These are phyloP conservation scores for Siphamia tubifer DNA, from an alignment of 2,113 vertebrate species.

Conservation along the genomic window DNA sequence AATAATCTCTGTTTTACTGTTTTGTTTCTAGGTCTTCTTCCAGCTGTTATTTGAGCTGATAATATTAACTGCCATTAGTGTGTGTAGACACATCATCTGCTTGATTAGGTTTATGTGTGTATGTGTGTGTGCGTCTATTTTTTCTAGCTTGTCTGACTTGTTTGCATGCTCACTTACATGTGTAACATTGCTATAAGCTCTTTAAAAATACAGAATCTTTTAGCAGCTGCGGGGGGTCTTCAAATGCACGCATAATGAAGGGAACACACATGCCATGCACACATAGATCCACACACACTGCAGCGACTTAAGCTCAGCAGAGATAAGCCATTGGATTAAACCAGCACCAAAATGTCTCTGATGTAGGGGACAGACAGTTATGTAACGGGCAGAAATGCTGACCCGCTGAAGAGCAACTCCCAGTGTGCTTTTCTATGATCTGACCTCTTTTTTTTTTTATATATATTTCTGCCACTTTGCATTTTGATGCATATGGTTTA, in stretches of 20 bases:
- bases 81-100: background rate
- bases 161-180: conserved; percentile 8
- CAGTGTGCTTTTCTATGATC: background rate
- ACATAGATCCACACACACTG: background rate
- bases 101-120: background rate
- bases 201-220: conserved; percentile 33
- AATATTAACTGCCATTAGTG: background rate
- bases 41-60: background rate
- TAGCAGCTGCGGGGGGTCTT: conserved; percentile 24
- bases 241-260: conserved; percentile 35
- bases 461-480: background rate
- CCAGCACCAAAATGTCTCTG: conserved; percentile 39
- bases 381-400: conserved; percentile 53
- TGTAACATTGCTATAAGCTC: conserved; percentile 10
- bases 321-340: conserved; percentile 61
- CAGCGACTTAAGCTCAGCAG: conserved; percentile 14
- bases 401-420: conserved; percentile 25
- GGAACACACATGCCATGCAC: background rate
- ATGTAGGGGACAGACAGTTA: conserved; percentile 54
- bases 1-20: no score
- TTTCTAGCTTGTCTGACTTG: background rate
- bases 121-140: background rate
- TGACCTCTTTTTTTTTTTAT: background rate
- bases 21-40: background rate
- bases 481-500: background rate